These are phyloP conservation scores for Euphydryas editha DNA, from an alignment of 2,888 invertebrate species.

Conservation along the genomic window DNA sequence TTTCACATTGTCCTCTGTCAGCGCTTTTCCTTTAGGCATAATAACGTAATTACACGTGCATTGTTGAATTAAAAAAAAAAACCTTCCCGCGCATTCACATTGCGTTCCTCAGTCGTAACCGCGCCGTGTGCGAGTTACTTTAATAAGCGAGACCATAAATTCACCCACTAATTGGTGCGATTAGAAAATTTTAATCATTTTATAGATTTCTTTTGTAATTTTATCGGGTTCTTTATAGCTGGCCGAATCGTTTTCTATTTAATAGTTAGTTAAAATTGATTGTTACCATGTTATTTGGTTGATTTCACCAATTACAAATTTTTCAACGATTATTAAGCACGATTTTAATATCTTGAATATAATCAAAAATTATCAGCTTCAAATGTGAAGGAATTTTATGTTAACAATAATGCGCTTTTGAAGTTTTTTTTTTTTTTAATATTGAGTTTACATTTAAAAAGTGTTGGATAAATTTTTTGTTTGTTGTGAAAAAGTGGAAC, in stretches of 20 bases:
- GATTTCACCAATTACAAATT: constrained; percentile 72
- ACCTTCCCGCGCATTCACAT: constrained; percentile 28
- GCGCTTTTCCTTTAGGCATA: constrained; percentile 23
- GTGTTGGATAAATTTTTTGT: background rate
- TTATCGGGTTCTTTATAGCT: constrained; percentile 75
- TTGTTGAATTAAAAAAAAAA: constrained; percentile 32
- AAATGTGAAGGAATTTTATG: constrained; percentile 30
- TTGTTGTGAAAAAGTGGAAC: no score
- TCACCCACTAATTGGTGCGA: constrained; percentile 74
- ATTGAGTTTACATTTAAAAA: background rate
- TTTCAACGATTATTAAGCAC: constrained; percentile 50
- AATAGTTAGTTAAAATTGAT: constrained; percentile 76
- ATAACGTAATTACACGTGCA: constrained; percentile 29
- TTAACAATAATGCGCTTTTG: constrained; percentile 20
- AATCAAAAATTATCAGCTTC: constrained; percentile 39
- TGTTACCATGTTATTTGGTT: constrained; percentile 73
- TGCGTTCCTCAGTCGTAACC: constrained; percentile 22
- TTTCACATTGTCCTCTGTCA: background rate
- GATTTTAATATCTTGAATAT: constrained; percentile 43
- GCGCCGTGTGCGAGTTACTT: constrained; percentile 38
- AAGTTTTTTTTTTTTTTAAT: constrained; percentile 5
- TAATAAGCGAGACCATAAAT: constrained; percentile 74
- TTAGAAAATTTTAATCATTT: constrained; percentile 80
- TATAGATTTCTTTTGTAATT: constrained; percentile 81
- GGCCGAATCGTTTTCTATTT: constrained; percentile 72